Percentiles rank a stretch among this genome's conserved stretches.
Evolutionary conservation across 1,140 invertebrate genomes (phyloP).

Genomic region (Micrasema longulum): DNA sequence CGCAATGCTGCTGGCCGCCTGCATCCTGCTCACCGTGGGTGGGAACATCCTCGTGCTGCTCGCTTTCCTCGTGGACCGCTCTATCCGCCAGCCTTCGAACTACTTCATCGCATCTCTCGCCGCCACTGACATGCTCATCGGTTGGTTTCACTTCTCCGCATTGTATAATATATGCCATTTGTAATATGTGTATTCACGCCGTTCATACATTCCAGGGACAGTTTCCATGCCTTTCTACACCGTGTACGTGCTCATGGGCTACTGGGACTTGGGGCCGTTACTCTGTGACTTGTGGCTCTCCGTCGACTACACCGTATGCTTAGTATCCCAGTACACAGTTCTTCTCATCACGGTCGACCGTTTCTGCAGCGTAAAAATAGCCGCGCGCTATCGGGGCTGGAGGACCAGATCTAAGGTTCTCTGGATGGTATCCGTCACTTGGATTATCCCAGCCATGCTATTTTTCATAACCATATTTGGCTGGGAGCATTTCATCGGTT

Average conservation of each 20-base stretch:
- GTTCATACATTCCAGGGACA: constrained; percentile 86
- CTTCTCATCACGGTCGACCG: constrained; percentile 98
- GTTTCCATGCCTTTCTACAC: constrained; percentile 97
- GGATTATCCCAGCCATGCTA: constrained; percentile 95
- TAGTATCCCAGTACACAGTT: constrained; percentile 99
- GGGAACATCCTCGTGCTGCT: constrained; percentile 97
- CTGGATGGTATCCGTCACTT: constrained; percentile 96
- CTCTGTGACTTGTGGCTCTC: constrained; percentile 99
- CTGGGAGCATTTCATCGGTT: constrained; percentile 98
- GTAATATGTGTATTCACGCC: too few relatives aligned
- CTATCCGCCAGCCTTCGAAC: constrained; percentile 98
- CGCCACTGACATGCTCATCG: constrained; percentile 97
- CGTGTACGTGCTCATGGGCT: constrained; percentile 94
- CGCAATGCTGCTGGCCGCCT: constrained; percentile 88
- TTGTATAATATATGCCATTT: too few relatives aligned
- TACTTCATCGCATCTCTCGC: constrained; percentile 99
- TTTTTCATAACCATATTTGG: constrained; percentile 99
- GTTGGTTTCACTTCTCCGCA: constrained; percentile 71
- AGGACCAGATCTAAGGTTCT: constrained; percentile 92
- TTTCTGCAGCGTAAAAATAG: constrained; percentile 99
- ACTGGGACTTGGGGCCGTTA: constrained; percentile 96
- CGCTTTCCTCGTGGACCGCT: constrained; percentile 96
- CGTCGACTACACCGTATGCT: constrained; percentile 98
- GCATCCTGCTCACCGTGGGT: constrained; percentile 91
- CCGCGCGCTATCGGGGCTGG: constrained; percentile 97